These are phyloP conservation scores for Oreohelix idahoensis DNA, from an alignment of 1,140 invertebrate species.

Conservation along the genomic window DNA sequence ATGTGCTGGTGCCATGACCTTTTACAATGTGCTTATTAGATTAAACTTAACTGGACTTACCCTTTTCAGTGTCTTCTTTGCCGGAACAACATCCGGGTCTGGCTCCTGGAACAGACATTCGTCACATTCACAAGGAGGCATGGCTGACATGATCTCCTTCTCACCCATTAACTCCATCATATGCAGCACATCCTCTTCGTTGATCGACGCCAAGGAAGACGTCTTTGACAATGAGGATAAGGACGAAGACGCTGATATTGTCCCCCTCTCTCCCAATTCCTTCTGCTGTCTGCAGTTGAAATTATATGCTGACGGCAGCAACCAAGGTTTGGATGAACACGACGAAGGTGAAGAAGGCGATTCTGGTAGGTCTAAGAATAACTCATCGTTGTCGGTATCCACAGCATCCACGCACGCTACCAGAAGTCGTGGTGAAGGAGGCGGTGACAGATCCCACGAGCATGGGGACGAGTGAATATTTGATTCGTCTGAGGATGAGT, in stretches of 20 bases:
- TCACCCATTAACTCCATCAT: slow-evolving; percentile 42
- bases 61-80: slow-evolving; percentile 20
- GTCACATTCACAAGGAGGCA: slow-evolving; percentile 53
- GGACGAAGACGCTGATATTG: not conserved
- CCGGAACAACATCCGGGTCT: not conserved
- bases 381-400: not conserved
- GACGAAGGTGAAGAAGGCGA: not conserved
- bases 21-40: too few species aligned
- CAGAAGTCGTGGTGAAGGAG: not conserved
- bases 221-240: slow-evolving; percentile 12
- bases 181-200: slow-evolving; percentile 41
- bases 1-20: too few species aligned
- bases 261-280: not conserved
- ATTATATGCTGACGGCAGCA: not conserved
- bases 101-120: slow-evolving; percentile 44
- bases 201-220: slow-evolving; percentile 41
- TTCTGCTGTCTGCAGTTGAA: not conserved
- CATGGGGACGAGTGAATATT: not conserved
- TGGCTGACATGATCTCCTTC: slow-evolving; percentile 35
- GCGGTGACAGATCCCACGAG: not conserved
- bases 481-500: not conserved
- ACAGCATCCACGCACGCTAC: not conserved
- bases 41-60: too few species aligned
- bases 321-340: not conserved
- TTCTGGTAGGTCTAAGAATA: not conserved